Evolutionary conservation across 1,140 invertebrate genomes (phyloP).

Genomic region (Tetranychus cinnabarinus): DNA sequence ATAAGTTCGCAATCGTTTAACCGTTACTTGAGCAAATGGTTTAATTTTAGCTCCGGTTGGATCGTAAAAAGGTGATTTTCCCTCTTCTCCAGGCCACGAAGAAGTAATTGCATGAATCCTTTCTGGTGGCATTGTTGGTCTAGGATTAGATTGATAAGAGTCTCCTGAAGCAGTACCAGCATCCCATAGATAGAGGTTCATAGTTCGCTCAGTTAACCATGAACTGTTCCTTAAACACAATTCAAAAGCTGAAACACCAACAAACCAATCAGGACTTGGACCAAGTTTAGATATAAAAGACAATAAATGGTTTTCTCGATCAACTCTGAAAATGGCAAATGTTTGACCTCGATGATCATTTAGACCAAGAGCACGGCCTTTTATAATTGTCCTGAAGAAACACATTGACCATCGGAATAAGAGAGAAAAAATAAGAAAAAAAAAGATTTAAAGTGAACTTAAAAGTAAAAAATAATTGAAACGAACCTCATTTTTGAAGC

Average conservation of each 20-base stretch:
- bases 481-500: constrained; percentile 15
- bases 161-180: constrained; percentile 77
- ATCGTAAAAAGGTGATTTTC: constrained; percentile 62
- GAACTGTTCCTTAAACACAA: constrained; percentile 65
- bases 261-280: constrained; percentile 85
- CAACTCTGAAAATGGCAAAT: constrained; percentile 62
- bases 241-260: constrained; percentile 66
- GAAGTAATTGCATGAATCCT: constrained; percentile 67
- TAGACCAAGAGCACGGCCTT: constrained; percentile 57
- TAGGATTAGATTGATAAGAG: constrained; percentile 54
- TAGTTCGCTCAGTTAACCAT: constrained; percentile 47
- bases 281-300: constrained; percentile 85
- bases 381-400: constrained; percentile 47
- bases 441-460: not conserved
- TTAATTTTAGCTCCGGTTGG: constrained; percentile 40
- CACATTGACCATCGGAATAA: too few relatives aligned
- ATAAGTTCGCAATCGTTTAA: not conserved
- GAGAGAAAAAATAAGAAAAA: not conserved
- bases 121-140: constrained; percentile 58
- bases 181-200: constrained; percentile 80
- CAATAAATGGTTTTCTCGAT: constrained; percentile 60
- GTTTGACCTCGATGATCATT: constrained; percentile 19
- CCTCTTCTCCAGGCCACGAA: constrained; percentile 37
- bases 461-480: not conserved
- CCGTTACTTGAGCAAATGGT: constrained; percentile 42